Evolutionary conservation across 2,888 invertebrate species (phyloP).

Genomic region (Caenorhabditis macrosperma): DNA sequence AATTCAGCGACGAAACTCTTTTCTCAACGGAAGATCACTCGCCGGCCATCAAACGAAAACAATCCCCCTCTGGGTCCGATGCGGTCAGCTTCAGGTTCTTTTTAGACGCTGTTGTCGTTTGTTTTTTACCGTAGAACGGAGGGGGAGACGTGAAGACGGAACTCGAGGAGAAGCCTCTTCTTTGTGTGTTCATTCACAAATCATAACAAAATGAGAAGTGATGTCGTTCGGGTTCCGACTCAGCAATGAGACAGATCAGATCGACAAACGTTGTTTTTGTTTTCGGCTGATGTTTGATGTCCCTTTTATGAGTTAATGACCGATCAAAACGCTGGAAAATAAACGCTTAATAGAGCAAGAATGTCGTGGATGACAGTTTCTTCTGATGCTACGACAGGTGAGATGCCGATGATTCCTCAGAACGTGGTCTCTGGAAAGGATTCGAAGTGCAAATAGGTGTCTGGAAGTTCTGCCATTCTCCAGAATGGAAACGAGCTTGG

Average conservation of each 20-base stretch:
- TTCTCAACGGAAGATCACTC: background rate
- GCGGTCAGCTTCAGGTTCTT: background rate
- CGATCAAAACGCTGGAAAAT: background rate
- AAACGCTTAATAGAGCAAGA: background rate
- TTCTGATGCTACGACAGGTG: too few species aligned
- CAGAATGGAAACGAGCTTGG: background rate
- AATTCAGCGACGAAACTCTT: slow-evolving; percentile 5
- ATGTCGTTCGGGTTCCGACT: background rate
- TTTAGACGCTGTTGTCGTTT: background rate
- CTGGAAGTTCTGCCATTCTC: too few species aligned
- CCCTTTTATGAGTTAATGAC: background rate
- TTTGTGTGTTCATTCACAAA: background rate
- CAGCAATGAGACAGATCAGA: background rate
- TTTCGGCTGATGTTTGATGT: background rate
- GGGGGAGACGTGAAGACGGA: background rate
- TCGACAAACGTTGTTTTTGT: background rate
- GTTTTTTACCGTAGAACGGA: background rate
- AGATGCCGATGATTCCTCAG: too few species aligned
- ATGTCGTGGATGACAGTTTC: too few species aligned
- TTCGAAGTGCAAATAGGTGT: too few species aligned
- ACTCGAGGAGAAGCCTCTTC: background rate
- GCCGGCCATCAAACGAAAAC: background rate
- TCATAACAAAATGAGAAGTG: background rate
- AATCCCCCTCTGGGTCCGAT: background rate
- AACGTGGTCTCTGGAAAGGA: too few species aligned